Percentiles rank a stretch among this genome's conserved stretches.
Evolutionary conservation across 2,113 vertebrate genomes (phyloP).

Genomic region (Saguinus imperator): DNA sequence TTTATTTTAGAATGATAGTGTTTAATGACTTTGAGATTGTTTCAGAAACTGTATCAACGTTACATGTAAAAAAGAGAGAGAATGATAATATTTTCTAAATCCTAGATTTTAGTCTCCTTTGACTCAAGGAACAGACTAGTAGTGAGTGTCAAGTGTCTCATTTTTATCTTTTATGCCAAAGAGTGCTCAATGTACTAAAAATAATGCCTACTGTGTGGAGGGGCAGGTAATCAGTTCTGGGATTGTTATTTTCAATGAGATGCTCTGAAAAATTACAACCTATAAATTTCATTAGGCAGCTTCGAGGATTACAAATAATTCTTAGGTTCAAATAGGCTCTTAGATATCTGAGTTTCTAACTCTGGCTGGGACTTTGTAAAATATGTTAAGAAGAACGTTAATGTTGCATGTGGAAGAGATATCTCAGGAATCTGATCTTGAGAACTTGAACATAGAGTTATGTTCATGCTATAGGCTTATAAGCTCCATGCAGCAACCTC

Average conservation of each 20-base stretch:
- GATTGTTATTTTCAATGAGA: conserved; percentile 14
- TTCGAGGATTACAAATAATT: conserved; percentile 18
- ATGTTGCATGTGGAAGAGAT: no score
- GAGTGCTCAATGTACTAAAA: background rate
- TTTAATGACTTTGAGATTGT: background rate
- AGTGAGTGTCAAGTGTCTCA: background rate
- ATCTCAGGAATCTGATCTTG: no score
- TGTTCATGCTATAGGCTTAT: no score
- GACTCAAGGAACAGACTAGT: conserved; percentile 20
- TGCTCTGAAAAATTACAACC: background rate
- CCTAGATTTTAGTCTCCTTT: conserved; percentile 8
- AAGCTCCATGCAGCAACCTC: no score
- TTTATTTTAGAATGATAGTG: conserved; percentile 12
- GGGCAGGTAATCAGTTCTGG: background rate
- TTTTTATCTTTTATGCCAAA: background rate
- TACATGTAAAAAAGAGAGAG: background rate
- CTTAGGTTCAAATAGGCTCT: background rate
- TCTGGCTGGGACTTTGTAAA: background rate
- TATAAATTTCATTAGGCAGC: background rate
- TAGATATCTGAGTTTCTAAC: background rate
- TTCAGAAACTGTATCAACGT: background rate
- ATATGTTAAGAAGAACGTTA: no score
- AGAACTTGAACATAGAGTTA: no score
- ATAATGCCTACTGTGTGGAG: background rate
- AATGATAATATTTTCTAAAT: background rate